Percentiles rank a stretch among this genome's conserved stretches.
Conservation (phyloP, 2,888 invertebrate species). For the Agonum fuliginosum region DNA sequence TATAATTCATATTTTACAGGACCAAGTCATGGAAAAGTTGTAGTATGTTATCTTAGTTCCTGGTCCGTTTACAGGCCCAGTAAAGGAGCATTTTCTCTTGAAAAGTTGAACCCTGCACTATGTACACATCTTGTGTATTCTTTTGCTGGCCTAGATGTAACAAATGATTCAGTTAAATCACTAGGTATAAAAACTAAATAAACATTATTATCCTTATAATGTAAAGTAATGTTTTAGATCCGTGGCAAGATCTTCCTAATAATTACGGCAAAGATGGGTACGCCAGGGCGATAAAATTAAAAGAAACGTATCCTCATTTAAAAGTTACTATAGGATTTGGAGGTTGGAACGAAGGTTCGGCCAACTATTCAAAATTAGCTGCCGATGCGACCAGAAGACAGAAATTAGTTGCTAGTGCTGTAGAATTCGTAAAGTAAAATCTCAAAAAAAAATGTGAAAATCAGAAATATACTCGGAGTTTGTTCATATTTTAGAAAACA, state of each 20-base stretch:
- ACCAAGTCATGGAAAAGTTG: slow-evolving; percentile 82
- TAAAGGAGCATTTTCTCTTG: slow-evolving; percentile 79
- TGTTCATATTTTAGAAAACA: slow-evolving; percentile 76
- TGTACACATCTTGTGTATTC: slow-evolving; percentile 90
- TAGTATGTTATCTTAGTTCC: slow-evolving; percentile 87
- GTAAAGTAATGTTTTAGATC: slow-evolving; percentile 75
- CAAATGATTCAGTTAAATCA: slow-evolving; percentile 80
- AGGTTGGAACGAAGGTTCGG: slow-evolving; percentile 94
- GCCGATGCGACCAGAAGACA: slow-evolving; percentile 78
- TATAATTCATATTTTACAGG: slow-evolving; percentile 72
- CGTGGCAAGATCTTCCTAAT: slow-evolving; percentile 85
- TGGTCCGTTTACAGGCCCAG: slow-evolving; percentile 86
- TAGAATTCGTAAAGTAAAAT: slow-evolving; percentile 79
- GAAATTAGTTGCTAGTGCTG: slow-evolving; percentile 82
- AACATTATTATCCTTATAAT: neutral
- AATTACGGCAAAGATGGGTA: slow-evolving; percentile 84
- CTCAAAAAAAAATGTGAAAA: neutral
- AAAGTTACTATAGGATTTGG: slow-evolving; percentile 86
- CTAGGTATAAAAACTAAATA: slow-evolving; percentile 75
- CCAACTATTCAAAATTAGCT: slow-evolving; percentile 82
- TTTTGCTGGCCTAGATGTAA: slow-evolving; percentile 85
- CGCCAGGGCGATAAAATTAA: slow-evolving; percentile 80
- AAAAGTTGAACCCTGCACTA: slow-evolving; percentile 82
- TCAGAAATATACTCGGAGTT: neutral
- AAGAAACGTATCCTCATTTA: slow-evolving; percentile 81